phyloP scores from a whole-genome alignment of 2,888 invertebrate species.

The Sabatieria punctata region DNA sequence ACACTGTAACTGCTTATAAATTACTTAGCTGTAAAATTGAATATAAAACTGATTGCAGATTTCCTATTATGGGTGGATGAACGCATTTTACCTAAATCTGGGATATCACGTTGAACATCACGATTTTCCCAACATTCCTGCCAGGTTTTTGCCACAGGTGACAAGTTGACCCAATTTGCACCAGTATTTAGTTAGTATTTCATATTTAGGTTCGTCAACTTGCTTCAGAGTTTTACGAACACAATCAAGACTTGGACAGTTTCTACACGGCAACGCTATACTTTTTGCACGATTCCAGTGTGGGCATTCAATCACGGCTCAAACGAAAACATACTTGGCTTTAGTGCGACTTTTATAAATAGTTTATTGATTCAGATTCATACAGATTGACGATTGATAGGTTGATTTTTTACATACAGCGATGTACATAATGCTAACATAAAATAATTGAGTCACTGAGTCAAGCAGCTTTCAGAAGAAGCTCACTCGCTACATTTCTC shows the following conservation, averaged over 20 bases:
- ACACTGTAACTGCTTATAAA: no score
- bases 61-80: slow-evolving; percentile 35
- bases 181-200: not conserved
- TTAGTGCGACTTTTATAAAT: no score
- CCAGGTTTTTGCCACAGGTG: slow-evolving; percentile 29
- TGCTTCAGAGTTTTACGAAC: slow-evolving; percentile 4
- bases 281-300: not conserved
- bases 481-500: no score
- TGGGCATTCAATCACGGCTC: slow-evolving; percentile 1
- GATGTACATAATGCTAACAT: no score
- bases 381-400: no score
- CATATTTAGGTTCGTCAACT: not conserved
- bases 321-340: slow-evolving; percentile 4
- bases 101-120: slow-evolving; percentile 35
- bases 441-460: no score
- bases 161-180: not conserved
- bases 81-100: slow-evolving; percentile 31
- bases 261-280: not conserved
- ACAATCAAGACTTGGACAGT: not conserved
- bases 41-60: no score
- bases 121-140: slow-evolving; percentile 35
- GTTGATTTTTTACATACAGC: no score
- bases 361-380: no score
- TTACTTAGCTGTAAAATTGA: no score
- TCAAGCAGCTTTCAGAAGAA: no score